Evolutionary conservation across 1,140 invertebrate genomes (phyloP).

Genomic region (Drosophila repleta): DNA sequence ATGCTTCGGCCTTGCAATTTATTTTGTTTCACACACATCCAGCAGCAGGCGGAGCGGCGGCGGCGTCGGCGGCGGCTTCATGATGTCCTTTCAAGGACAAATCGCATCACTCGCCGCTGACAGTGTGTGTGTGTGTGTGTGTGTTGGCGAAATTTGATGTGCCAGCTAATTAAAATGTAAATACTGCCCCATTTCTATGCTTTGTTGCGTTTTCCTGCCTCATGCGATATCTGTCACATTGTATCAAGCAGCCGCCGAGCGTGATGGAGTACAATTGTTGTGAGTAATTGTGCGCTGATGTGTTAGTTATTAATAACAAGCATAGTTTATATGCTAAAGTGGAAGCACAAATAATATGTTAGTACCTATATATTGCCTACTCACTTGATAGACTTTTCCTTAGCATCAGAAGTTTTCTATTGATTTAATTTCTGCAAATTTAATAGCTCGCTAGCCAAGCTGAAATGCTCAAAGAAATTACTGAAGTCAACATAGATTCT

Average conservation of each 20-base stretch:
- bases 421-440: no score
- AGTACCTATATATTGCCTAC: no score
- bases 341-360: no score
- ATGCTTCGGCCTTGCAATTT: constrained; percentile 39
- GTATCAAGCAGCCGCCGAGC: constrained; percentile 19
- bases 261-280: constrained; percentile 45
- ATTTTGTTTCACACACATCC: constrained; percentile 28
- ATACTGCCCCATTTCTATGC: constrained; percentile 59
- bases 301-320: constrained; percentile 51
- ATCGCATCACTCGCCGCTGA: constrained; percentile 17
- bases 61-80: constrained; percentile 15
- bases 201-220: constrained; percentile 20
- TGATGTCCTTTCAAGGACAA: constrained; percentile 59
- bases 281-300: constrained; percentile 38
- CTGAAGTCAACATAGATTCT: no score
- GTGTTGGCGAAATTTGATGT: constrained; percentile 38
- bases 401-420: no score
- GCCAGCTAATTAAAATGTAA: constrained; percentile 73
- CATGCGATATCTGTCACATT: constrained; percentile 40
- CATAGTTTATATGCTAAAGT: neutral
- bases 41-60: neutral
- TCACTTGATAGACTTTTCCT: no score
- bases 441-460: no score
- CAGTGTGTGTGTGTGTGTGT: constrained; percentile 8
- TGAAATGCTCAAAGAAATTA: no score